Evolutionary conservation across 2,888 invertebrate genomes (phyloP), one percentile per base, ranked within the genome.

Genomic region (Muschampia plurimacula): DNA sequence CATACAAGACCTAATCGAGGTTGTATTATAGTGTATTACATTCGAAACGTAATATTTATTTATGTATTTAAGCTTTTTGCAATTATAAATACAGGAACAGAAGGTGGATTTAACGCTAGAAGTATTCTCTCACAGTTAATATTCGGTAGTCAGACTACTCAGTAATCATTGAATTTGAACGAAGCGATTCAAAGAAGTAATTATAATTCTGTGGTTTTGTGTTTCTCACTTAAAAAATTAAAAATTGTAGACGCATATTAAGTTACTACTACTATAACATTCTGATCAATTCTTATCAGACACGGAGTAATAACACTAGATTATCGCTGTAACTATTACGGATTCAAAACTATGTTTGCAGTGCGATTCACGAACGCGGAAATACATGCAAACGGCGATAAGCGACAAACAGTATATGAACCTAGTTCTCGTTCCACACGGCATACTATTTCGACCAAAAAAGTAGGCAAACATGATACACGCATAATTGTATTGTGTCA

Each of bases 1-100:
- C 32, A 12, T 57, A 67, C 72, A 67, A 72, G 52, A 72, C 52
- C 66, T 67, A 62, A 67, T 67, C 67, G 60, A 62, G 62, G 62
- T 62, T n/a, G 39, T 9, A 46, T 60, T 41, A 28, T 67, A 49
- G 55, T n/a, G 39, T 9, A 46, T 60, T 41, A 28, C 62, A 49
- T 32, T 41, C 15, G 28, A 44, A 46, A 22, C 22, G 59, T 36
- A 59, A 59, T 36, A 55, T 7, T 10, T 10, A 1, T 41, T 9
- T 41, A 52, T 52, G 13, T 49, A 52, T 52, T 52, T 15, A 52
- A 52, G 52, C 15, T 52, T 52, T 10, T 41, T 41, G 41, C 36
- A 36, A 4, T 36, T 36, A 36, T 41, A 10, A 9, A 10, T 41
- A 41, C 41, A 41, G 41, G 10, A 8, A 41, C 9, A 41, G 41